Evolutionary conservation across 2,888 invertebrate genomes (phyloP).

Genomic region (Cremastobaeus sp.): DNA sequence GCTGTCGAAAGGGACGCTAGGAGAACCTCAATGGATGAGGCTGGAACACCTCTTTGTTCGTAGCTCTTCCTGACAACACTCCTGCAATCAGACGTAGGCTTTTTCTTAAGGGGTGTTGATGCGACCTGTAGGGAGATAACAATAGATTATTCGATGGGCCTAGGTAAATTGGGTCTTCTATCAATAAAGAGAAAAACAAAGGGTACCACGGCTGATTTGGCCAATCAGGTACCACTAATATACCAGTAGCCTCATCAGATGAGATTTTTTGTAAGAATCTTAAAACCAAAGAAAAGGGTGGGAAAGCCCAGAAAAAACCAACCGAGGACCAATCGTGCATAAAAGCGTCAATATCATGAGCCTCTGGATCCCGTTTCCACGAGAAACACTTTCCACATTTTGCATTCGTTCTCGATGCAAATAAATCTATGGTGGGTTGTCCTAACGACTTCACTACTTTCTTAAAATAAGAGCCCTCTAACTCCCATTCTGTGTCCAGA

Average conservation of each 20-base stretch:
- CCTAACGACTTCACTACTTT: not conserved
- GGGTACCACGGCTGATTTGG: no score
- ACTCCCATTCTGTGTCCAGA: conserved; percentile 10
- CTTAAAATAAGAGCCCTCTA: not conserved
- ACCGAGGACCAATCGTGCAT: not conserved
- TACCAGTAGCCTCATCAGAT: not conserved
- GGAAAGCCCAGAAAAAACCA: not conserved
- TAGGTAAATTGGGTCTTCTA: conserved; percentile 8
- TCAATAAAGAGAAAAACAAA: no score
- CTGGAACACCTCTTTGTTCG: conserved; percentile 2
- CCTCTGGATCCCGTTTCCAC: not conserved
- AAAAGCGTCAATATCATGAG: not conserved
- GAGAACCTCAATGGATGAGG: not conserved
- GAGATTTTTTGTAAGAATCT: not conserved
- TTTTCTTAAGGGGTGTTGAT: conserved; percentile 3
- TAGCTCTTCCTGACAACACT: conserved; percentile 4
- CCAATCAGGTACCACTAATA: no score
- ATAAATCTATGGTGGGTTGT: not conserved
- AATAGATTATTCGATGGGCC: conserved; percentile 23
- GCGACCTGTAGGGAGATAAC: conserved; percentile 38
- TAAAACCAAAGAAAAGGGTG: not conserved
- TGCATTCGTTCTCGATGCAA: not conserved
- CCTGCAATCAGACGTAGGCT: conserved; percentile 8
- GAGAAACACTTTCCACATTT: conserved; percentile 2
- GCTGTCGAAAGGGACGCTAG: not conserved